Evolutionary conservation across 2,888 invertebrate genomes (phyloP).

Genomic region (Tribolium freemani): DNA sequence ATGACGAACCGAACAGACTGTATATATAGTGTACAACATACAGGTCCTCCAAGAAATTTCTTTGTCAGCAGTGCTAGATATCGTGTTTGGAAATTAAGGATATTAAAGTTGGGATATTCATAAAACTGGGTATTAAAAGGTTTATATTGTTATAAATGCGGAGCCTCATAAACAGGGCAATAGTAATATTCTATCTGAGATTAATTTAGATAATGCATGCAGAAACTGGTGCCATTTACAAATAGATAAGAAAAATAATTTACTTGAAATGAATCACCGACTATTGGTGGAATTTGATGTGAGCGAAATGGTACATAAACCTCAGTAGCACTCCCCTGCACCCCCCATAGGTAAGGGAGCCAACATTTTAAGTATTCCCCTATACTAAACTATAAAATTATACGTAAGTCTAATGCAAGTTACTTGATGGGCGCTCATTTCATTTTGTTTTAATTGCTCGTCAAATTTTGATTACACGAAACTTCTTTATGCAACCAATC

Average conservation of each 20-base stretch:
- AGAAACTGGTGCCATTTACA: conserved; percentile 6
- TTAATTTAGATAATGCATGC: conserved; percentile 64
- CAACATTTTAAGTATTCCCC: conserved; percentile 52
- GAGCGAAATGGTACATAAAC: conserved; percentile 46
- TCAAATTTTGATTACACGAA: conserved; percentile 68
- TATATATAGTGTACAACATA: not conserved
- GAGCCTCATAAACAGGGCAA: conserved; percentile 60
- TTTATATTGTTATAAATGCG: conserved; percentile 61
- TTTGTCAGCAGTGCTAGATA: conserved; percentile 1
- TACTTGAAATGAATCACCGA: conserved; percentile 21
- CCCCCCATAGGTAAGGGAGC: conserved; percentile 40
- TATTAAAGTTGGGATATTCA: conserved; percentile 57
- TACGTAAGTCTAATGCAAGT: conserved; percentile 60
- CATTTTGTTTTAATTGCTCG: conserved; percentile 69
- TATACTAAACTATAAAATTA: conserved; percentile 58
- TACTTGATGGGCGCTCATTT: conserved; percentile 66
- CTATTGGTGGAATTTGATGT: conserved; percentile 38
- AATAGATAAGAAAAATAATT: conserved; percentile 25
- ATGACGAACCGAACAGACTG: not conserved
- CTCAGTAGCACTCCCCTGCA: conserved; percentile 3
- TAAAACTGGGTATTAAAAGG: conserved; percentile 62
- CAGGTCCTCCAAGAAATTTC: not conserved
- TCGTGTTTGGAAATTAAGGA: conserved; percentile 46
- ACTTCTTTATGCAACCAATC: conserved; percentile 62
- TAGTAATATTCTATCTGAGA: conserved; percentile 61